Evolutionary conservation across 2,888 invertebrate species (phyloP).

Genomic region (Himalopsyche kuldschensis): DNA sequence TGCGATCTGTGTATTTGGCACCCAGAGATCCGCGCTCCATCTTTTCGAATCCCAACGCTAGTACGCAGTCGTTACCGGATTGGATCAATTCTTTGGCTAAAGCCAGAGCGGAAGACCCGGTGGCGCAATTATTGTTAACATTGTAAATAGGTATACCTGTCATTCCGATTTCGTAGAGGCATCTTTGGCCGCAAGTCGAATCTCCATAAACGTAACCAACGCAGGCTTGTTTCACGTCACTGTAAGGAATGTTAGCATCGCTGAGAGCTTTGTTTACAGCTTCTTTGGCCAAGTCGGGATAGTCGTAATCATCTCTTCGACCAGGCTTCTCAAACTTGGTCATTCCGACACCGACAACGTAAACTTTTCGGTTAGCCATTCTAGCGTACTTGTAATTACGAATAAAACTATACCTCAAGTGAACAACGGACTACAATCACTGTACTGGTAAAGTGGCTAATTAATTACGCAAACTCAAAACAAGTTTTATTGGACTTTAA

Average conservation of each 20-base stretch:
- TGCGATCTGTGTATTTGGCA: constrained; percentile 76
- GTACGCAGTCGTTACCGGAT: constrained; percentile 83
- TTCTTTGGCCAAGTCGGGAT: constrained; percentile 94
- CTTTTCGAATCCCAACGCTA: constrained; percentile 97
- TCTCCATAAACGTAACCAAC: constrained; percentile 96
- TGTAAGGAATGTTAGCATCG: constrained; percentile 78
- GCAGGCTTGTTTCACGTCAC: constrained; percentile 83
- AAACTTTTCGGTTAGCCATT: constrained; percentile 61
- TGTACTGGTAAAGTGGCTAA: neutral
- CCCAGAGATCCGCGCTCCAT: constrained; percentile 92
- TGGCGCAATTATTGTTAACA: constrained; percentile 98
- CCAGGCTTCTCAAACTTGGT: constrained; percentile 98
- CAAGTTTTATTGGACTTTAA: neutral
- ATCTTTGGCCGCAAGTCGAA: constrained; percentile 93
- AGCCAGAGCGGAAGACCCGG: constrained; percentile 90
- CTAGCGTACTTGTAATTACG: neutral
- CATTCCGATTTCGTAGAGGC: constrained; percentile 91
- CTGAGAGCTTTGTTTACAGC: constrained; percentile 84
- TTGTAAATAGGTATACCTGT: constrained; percentile 97
- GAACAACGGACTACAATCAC: neutral
- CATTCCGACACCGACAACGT: constrained; percentile 95
- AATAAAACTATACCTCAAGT: neutral
- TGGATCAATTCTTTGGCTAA: constrained; percentile 92
- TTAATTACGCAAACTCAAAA: neutral
- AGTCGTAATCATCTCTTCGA: constrained; percentile 76